Evolutionary conservation across 92 coral and sea anemone genomes (phyloP).

Genomic region (Scolanthus callimorphus): DNA sequence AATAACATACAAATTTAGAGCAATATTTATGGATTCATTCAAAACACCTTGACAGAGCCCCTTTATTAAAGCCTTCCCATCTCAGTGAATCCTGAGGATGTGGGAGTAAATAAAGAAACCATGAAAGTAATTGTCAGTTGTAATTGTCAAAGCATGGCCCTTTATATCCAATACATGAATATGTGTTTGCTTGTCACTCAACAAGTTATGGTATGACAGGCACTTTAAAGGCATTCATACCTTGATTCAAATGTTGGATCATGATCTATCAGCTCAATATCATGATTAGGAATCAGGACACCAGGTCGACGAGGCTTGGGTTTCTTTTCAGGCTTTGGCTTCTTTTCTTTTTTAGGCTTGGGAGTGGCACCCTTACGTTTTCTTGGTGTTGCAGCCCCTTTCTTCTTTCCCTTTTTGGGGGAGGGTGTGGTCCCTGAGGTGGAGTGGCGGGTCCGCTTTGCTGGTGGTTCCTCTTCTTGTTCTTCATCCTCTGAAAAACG

Average conservation of each 20-base stretch:
- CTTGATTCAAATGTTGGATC: conserved; percentile 89
- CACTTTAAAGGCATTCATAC: conserved; percentile 35
- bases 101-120: too few relatives aligned
- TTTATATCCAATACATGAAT: too few relatives aligned
- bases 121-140: too few relatives aligned
- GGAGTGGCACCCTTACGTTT: conserved; percentile 45
- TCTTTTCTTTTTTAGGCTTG: conserved; percentile 37
- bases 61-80: too few relatives aligned
- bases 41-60: too few relatives aligned
- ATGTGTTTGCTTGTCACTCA: too few relatives aligned
- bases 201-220: too few relatives aligned
- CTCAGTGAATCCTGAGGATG: too few relatives aligned
- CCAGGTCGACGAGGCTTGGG: conserved; percentile 69
- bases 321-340: conserved; percentile 34
- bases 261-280: conserved; percentile 50
- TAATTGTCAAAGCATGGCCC: too few relatives aligned
- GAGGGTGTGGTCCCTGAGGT: conserved; percentile 37
- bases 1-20: too few relatives aligned
- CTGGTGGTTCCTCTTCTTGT: conserved; percentile 74
- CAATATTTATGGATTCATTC: too few relatives aligned
- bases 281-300: conserved; percentile 56
- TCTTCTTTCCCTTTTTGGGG: conserved; percentile 36
- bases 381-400: conserved; percentile 28
- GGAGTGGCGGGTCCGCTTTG: conserved; percentile 71
- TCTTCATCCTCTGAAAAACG: conserved; percentile 54